Conservation (phyloP, 2,888 invertebrate species). For the Drosophila meridionalis region DNA sequence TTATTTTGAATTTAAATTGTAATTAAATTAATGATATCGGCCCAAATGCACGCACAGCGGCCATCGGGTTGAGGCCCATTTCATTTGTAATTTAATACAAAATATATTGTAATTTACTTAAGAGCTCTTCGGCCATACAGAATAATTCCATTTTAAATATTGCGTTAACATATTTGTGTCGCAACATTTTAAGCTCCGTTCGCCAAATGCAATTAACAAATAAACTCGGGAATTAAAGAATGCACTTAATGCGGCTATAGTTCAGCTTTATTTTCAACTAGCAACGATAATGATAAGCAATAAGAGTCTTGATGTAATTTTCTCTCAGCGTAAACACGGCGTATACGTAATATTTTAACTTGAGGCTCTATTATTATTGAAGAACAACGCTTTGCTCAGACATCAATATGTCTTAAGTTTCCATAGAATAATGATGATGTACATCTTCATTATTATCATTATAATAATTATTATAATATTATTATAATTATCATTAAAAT, state of each 20-base stretch:
- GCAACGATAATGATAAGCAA: constrained; percentile 18
- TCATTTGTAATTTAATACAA: constrained; percentile 52
- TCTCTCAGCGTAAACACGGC: constrained; percentile 22
- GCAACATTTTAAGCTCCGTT: constrained; percentile 46
- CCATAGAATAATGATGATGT: not conserved
- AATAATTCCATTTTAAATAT: constrained; percentile 57
- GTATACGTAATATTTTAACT: constrained; percentile 46
- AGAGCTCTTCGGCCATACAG: constrained; percentile 35
- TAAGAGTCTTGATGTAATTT: constrained; percentile 46
- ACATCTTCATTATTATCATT: not conserved
- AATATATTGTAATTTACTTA: constrained; percentile 73
- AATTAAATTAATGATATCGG: constrained; percentile 69
- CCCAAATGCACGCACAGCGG: constrained; percentile 5
- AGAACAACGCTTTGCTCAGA: not conserved
- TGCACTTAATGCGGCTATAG: constrained; percentile 33
- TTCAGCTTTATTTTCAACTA: not conserved
- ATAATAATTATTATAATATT: too few species aligned
- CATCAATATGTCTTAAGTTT: not conserved
- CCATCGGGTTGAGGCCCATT: constrained; percentile 28
- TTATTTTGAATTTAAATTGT: constrained; percentile 73
- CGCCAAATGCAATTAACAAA: constrained; percentile 55
- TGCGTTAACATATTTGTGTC: constrained; percentile 58
- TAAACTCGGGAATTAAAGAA: constrained; percentile 28
- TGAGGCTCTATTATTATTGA: constrained; percentile 51
- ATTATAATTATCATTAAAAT: too few species aligned